Base-by-base conservation (phyloP, 2,113 vertebrate species). In the Gobiocypris rarus region DNA sequence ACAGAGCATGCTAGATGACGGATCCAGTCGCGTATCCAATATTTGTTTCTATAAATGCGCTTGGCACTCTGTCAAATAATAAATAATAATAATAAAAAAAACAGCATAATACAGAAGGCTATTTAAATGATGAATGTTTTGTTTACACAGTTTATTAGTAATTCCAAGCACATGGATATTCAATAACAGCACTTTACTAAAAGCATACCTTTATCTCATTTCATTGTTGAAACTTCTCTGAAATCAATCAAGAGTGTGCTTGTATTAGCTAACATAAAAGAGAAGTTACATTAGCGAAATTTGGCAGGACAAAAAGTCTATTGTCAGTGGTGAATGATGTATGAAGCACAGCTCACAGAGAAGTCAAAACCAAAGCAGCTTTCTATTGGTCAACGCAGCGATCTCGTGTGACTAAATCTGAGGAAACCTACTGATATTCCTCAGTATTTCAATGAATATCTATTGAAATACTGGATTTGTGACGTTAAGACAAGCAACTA, bases 201-300 rank as follows among this genome's bases (percentile, higher is more conserved):
- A 89, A 90, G 91, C 75, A 70, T 56, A 82, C 84, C 86, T 91
- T 91, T 89, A 90, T 89, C 87, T 84, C 59, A 81, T 90, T 89
- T 65, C 59, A 89, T 84, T 83, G 86, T 81, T 89, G 89, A 91
- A 92, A 92, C 90, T 91, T 88, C 93, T 93, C 91, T 87, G 7
- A 88, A 93, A 89, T 89, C 90, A 93, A 94, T 93, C 91, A 93
- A 63, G 15, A 73, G 22, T 41, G 17, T 31, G 10, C 45, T 38
- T 52, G 26, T 67, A 63, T 22, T 50, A 6, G 17, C 43, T 11
- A 6, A n/a, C 9, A 38, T 41, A n/a, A 38, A 38, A 31, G 54
- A 15, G 3, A 31, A 31, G 61, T 31, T 8, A 31, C 61, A 61
- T 61, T 61, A 61, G 58, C 8, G 11, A 61, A 61, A 61, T 26